These are phyloP conservation scores for Ephialtes manifestator DNA, from an alignment of 2,888 invertebrate species.

Conservation along the genomic window DNA sequence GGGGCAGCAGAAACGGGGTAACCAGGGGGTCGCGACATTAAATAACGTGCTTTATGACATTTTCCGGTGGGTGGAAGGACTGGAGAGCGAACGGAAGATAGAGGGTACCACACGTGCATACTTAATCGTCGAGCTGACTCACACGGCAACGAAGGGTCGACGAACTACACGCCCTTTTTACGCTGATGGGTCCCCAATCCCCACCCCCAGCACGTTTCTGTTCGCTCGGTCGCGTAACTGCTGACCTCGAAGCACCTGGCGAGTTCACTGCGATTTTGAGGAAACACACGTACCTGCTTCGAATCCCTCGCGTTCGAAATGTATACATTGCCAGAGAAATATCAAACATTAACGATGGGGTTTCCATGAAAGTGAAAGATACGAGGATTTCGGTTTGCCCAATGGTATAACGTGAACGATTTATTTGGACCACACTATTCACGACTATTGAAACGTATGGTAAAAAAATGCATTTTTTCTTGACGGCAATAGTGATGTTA, in stretches of 20 bases:
- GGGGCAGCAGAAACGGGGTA: conserved; percentile 4
- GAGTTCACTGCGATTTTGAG: conserved; percentile 48
- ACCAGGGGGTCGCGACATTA: conserved; percentile 61
- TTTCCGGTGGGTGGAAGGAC: conserved; percentile 79
- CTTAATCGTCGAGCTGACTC: conserved; percentile 77
- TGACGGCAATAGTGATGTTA: too few species aligned
- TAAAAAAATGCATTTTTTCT: too few species aligned
- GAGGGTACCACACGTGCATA: conserved; percentile 77
- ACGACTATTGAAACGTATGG: too few species aligned
- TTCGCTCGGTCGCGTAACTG: conserved; percentile 36
- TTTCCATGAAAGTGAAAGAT: not conserved
- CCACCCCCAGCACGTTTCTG: conserved; percentile 32
- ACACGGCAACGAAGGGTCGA: conserved; percentile 75
- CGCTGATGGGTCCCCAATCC: too few species aligned
- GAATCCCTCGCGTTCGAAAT: conserved; percentile 10
- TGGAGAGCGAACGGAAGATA: conserved; percentile 57
- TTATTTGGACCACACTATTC: not conserved
- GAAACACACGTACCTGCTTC: conserved; percentile 5
- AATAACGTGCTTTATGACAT: conserved; percentile 78
- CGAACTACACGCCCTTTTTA: conserved; percentile 74
- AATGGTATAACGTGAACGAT: not conserved
- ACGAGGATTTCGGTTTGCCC: not conserved
- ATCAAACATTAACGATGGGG: conserved; percentile 9
- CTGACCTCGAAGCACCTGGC: conserved; percentile 51
- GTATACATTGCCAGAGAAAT: not conserved